Base-by-base conservation (phyloP, 2,113 vertebrate species). In the Corapipo altera region DNA sequence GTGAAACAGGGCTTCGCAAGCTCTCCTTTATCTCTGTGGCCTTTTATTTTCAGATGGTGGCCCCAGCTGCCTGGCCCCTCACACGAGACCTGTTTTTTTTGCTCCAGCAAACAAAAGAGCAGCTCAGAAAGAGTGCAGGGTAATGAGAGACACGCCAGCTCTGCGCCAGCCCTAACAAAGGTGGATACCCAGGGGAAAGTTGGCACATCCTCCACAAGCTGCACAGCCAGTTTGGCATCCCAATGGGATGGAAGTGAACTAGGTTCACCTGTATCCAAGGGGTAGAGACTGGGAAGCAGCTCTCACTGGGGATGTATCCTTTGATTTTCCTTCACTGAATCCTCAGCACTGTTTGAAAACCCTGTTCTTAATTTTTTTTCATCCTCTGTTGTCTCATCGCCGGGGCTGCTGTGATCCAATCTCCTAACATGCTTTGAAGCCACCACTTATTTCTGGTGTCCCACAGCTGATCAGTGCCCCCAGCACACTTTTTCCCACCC, bases 21-120 rank as follows among this genome's bases (percentile, higher is more conserved):
- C 15, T 67, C 49, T 86, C 69, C 93, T 84, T 92, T 74, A 92
- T 91, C 76, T 61, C 65, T 15, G 22, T 23, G 74, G 61, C 57
- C 88, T 92, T 95, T 87, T 67, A 32, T 91, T 91, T 90, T 81
- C 85, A 80, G 75, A 61, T 2, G 20, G 70, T 85, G 88, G 79
- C 65, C 79, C 44, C 83, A 91, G 69, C 72, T 91, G 65, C 86
- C 84, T 57, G 87, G 49, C 7, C 32, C 41, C 51, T 92, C 88
- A 43, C 10, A 30, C 24, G 5, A 86, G 85, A 86, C 39, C 15
- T 46, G 46, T 0, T 21, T 75, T 75, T 83, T 88, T 89, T 54
- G 33, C 43, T 91, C 49, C 52, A 67, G 57, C 1, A 3, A 96
- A 84, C 52, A 54, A 69, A 88, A 85, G 52, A 93, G 22, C 83